These are phyloP conservation scores for Orchesella cincta DNA, from an alignment of 1,140 invertebrate genomes.

Conservation along the genomic window DNA sequence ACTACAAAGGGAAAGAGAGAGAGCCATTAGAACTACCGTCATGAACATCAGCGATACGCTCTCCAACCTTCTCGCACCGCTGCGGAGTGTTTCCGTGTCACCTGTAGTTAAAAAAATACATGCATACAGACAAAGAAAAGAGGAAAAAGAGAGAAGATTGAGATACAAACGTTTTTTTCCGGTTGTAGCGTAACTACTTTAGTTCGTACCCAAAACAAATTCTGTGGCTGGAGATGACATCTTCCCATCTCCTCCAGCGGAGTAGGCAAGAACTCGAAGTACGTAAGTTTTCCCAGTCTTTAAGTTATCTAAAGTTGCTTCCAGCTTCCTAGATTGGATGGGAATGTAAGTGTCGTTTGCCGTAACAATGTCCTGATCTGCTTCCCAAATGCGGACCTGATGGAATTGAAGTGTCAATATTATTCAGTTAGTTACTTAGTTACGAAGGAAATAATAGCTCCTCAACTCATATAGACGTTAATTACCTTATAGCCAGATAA, in stretches of 20 bases:
- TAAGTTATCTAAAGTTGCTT: constrained; percentile 75
- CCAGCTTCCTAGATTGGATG: constrained; percentile 70
- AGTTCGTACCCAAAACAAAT: constrained; percentile 62
- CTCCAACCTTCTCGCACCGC: constrained; percentile 15
- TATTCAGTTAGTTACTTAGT: too few species aligned
- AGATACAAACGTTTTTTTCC: neutral
- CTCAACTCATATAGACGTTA: too few species aligned
- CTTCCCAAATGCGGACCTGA: constrained; percentile 85
- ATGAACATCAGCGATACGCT: neutral
- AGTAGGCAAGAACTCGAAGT: constrained; percentile 86
- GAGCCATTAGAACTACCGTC: neutral
- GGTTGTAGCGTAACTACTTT: too few species aligned
- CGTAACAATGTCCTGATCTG: constrained; percentile 86
- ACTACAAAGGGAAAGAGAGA: constrained; percentile 8
- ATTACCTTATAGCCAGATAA: constrained; percentile 88
- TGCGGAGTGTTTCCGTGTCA: constrained; percentile 26
- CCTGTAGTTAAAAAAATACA: constrained; percentile 17
- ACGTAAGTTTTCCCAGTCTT: constrained; percentile 84
- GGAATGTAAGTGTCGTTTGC: constrained; percentile 82
- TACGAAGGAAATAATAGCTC: too few species aligned
- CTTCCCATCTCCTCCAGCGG: constrained; percentile 89
- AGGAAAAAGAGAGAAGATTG: neutral
- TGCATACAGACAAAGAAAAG: neutral
- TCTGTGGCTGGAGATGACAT: constrained; percentile 89
- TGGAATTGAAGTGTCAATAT: neutral